A percentile compares a stretch with the other conserved stretches of the same genome.
phyloP scores from a whole-genome alignment of 1,140 invertebrate genomes.

The Nasonia giraulti region DNA sequence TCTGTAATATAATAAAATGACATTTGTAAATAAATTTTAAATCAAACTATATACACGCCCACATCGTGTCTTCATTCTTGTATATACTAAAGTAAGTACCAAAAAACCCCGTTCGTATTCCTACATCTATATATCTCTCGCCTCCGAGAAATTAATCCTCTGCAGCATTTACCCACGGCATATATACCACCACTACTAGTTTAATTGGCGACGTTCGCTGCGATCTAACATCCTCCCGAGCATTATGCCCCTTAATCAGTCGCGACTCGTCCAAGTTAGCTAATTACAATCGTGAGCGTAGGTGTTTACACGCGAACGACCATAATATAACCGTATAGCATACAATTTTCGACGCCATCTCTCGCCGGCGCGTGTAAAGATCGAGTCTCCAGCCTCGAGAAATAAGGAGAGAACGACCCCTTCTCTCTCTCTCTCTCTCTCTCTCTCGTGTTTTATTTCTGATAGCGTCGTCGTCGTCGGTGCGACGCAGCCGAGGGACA shows the following conservation, averaged over 20 bases:
- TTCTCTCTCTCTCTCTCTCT: constrained; percentile 20
- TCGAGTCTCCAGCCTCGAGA: not conserved
- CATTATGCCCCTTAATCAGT: constrained; percentile 35
- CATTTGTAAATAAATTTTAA: constrained; percentile 66
- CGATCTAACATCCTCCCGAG: constrained; percentile 25
- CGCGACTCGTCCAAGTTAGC: not conserved
- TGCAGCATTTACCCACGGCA: not conserved
- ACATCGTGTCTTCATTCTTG: not conserved
- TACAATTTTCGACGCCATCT: not conserved
- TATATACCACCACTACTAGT: not conserved
- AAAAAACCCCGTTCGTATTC: not conserved
- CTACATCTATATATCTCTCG: too few relatives aligned
- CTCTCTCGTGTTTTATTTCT: constrained; percentile 70
- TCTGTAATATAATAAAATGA: constrained; percentile 63
- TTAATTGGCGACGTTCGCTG: constrained; percentile 41
- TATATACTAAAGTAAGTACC: too few relatives aligned
- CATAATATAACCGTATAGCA: too few relatives aligned
- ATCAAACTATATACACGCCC: constrained; percentile 35
- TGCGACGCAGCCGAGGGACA: constrained; percentile 66
- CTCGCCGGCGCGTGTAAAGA: not conserved
- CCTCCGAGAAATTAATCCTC: not conserved
- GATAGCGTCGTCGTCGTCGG: constrained; percentile 70
- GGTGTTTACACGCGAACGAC: not conserved
- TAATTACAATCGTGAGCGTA: not conserved
- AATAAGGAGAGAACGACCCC: constrained; percentile 21